Evolutionary conservation across 2,113 vertebrate species (phyloP).

Genomic region (Lophius piscatorius): DNA sequence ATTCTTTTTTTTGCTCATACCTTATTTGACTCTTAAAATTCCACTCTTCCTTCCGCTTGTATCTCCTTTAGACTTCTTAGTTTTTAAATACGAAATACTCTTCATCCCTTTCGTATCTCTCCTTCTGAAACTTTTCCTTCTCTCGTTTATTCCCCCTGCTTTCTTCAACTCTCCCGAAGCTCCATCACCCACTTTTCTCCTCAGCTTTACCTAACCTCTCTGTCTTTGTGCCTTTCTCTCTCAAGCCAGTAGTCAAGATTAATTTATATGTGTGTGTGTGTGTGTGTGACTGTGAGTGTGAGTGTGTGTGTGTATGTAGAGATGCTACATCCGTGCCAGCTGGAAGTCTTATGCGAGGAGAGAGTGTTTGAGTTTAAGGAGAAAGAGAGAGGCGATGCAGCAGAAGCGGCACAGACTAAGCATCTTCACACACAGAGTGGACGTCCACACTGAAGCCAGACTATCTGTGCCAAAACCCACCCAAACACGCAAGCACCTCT

Average conservation of each 20-base stretch:
- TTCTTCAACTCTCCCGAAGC: conserved; percentile 52
- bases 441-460: conserved; percentile 47
- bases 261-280: conserved; percentile 30
- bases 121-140: conserved; percentile 49
- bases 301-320: conserved; percentile 1
- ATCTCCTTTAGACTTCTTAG: conserved; percentile 41
- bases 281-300: background rate
- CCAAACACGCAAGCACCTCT: conserved; percentile 44
- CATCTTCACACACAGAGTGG: too few relatives aligned
- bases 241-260: conserved; percentile 55
- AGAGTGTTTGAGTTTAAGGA: conserved; percentile 30
- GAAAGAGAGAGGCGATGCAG: too few relatives aligned
- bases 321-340: too few relatives aligned
- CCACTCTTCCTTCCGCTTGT: conserved; percentile 43
- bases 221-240: conserved; percentile 23
- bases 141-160: conserved; percentile 48
- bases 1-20: conserved; percentile 23
- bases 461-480: conserved; percentile 24
- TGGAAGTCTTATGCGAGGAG: conserved; percentile 59
- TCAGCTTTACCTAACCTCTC: conserved; percentile 38
- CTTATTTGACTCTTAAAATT: conserved; percentile 58
- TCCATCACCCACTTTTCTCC: conserved; percentile 26
- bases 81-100: conserved; percentile 58
- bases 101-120: conserved; percentile 60
- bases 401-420: too few relatives aligned